A percentile compares a stretch with the other conserved stretches of the same genome.
phyloP scores from a whole-genome alignment of 2,113 vertebrate genomes.

The Coregonus clupeaformis region DNA sequence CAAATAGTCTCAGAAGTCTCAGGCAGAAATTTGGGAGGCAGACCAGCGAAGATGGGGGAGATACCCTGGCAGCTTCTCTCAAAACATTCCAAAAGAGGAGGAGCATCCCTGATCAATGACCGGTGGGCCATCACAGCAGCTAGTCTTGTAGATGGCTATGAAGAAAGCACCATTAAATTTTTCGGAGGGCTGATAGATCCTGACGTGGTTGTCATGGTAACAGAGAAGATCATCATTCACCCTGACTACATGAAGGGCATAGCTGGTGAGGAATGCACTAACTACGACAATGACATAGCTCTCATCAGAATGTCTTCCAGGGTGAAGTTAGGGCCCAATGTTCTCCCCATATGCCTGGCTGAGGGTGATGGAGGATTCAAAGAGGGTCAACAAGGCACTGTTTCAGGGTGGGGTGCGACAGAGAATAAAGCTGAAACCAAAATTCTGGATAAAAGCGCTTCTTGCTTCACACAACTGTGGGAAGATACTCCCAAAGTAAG shows the following conservation, averaged over 20 bases:
- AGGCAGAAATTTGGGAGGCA: constrained; percentile 78
- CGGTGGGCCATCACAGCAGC: constrained; percentile 91
- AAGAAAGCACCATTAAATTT: fast-evolving
- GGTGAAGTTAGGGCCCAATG: constrained; percentile 70
- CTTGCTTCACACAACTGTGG: constrained; percentile 72
- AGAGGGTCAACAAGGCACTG: constrained; percentile 65
- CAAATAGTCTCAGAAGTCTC: constrained; percentile 1
- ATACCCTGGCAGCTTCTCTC: constrained; percentile 88
- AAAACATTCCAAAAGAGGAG: constrained; percentile 56
- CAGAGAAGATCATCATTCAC: constrained; percentile 78
- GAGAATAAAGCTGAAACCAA: constrained; percentile 13
- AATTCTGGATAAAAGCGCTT: not conserved
- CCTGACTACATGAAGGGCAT: constrained; percentile 60
- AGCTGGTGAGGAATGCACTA: not conserved
- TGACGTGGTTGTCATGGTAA: not conserved
- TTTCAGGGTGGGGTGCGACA: constrained; percentile 85
- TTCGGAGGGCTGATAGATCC: constrained; percentile 56
- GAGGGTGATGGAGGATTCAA: constrained; percentile 41
- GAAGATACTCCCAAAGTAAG: constrained; percentile 14
- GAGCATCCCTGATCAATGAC: constrained; percentile 83
- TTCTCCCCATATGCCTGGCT: constrained; percentile 87
- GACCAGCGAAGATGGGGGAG: constrained; percentile 63
- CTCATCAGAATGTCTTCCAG: constrained; percentile 79
- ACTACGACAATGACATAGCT: constrained; percentile 85
- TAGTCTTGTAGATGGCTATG: constrained; percentile 71